Evolutionary conservation across 2,113 vertebrate species (phyloP).

Genomic region (Cavia aperea): DNA sequence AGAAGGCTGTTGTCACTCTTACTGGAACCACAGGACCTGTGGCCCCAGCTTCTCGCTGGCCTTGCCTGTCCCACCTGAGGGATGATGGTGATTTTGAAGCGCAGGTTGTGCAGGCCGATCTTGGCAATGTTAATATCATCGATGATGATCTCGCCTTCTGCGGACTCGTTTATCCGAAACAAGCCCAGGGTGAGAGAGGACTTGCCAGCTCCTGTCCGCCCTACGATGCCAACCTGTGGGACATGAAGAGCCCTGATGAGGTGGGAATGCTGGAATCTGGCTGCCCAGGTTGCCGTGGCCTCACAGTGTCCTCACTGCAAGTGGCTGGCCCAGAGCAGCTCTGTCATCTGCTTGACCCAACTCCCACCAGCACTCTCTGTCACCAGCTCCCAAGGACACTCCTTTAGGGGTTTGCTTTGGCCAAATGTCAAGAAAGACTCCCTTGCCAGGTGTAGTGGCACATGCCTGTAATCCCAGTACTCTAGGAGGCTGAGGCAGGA

Average conservation of each 20-base stretch:
- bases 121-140: slow-evolving; percentile 87
- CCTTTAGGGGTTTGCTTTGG: neutral
- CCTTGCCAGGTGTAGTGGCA: neutral
- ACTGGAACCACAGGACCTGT: fast-evolving
- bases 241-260: neutral
- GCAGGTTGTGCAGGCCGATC: slow-evolving; percentile 90
- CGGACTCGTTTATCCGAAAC: slow-evolving; percentile 93
- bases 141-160: slow-evolving; percentile 87
- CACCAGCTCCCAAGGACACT: neutral
- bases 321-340: too few species aligned
- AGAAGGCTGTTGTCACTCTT: neutral
- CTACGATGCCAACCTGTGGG: slow-evolving; percentile 93
- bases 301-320: neutral
- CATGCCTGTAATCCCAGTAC: neutral
- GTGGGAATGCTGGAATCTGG: neutral
- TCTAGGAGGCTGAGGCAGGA: neutral
- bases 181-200: slow-evolving; percentile 92
- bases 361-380: too few species aligned
- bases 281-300: fast-evolving
- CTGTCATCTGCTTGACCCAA: neutral
- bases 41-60: neutral
- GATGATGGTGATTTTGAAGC: slow-evolving; percentile 95
- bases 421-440: neutral
- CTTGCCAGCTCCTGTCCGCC: slow-evolving; percentile 94
- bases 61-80: slow-evolving; percentile 83